Base-by-base conservation (phyloP, 2,113 vertebrate genomes). In the Platanista minor region DNA sequence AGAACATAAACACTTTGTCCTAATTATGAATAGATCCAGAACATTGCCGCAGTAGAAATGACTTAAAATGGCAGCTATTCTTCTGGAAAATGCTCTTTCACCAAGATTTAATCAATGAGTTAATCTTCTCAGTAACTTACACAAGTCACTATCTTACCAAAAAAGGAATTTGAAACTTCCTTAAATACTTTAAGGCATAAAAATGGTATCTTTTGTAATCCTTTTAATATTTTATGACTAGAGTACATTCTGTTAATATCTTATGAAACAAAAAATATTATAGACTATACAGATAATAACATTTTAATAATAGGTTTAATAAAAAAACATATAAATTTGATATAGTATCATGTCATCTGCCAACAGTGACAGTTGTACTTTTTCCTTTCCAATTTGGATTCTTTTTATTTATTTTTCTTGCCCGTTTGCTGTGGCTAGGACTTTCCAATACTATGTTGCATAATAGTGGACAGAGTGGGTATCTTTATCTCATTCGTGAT, bases 11-110 rank as follows among this genome's bases (percentile, higher is more conserved):
- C 21, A 31, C 2, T 89, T 90, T 43, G 27, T 87, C 6, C 29
- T 77, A 86, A 91, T 61, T 89, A 71, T 87, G 21, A 33, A 36
- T 20, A 67, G 41, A 78, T 46, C 84, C 20, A 88, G 59, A 91
- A 81, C 27, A 83, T 7, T 52, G 49, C 6, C n/a, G 25, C 23
- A 75, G 87, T 2, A 82, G 72, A 94, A 90, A 82, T 81, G 54
- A 66, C 25, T 92, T 86, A 27, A 91, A 92, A 94, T 64, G 57
- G 39, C 80, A 94, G n/a, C 54, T 85, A 74, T 64, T 95, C 62
- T 78, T 88, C 46, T 46, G 25, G 10, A 21, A 91, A 96, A 87
- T 33, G 78, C 10, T 69, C 14, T 59, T 57, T 88, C 41, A 5
- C 11, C 67, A 83, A 54, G 54, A 92, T 72, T 92, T 83, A 78